phyloP scores from a whole-genome alignment of 2,888 invertebrate species.

The Andrena marginata region DNA sequence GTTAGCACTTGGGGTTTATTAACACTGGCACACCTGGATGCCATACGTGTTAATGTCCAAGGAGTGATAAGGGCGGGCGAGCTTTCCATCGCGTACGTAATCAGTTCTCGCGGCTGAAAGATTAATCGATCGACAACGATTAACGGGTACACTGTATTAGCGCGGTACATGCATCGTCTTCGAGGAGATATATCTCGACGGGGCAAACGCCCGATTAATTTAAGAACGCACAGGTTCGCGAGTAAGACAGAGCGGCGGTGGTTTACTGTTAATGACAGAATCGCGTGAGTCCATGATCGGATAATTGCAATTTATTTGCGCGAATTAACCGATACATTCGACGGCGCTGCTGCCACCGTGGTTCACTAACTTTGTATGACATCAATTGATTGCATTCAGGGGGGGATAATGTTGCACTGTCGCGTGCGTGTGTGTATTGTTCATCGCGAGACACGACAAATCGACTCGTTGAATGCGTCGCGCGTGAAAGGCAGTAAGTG shows the following conservation, averaged over 20 bases:
- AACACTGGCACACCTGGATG: neutral
- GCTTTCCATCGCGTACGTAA: neutral
- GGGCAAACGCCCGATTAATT: conserved; percentile 48
- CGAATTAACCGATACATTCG: conserved; percentile 62
- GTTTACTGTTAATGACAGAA: conserved; percentile 51
- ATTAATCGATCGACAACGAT: conserved; percentile 33
- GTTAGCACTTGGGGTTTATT: neutral
- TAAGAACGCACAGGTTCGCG: conserved; percentile 44
- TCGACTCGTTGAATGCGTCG: neutral
- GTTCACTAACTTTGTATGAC: conserved; percentile 47
- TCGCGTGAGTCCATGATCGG: conserved; percentile 45
- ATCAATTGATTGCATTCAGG: conserved; percentile 36
- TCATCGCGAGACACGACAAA: too few species aligned
- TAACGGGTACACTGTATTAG: conserved; percentile 26
- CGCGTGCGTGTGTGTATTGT: neutral
- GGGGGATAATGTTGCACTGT: conserved; percentile 26
- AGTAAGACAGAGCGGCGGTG: conserved; percentile 43
- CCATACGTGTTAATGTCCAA: neutral
- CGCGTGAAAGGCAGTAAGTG: neutral
- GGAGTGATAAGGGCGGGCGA: neutral
- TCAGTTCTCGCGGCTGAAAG: neutral
- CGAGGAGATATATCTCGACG: conserved; percentile 36
- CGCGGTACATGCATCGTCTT: conserved; percentile 40
- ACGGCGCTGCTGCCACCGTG: conserved; percentile 20
- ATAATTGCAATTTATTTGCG: conserved; percentile 68